Conservation (phyloP, 2,113 vertebrate species). For the Rhadina sibilatrix region DNA sequence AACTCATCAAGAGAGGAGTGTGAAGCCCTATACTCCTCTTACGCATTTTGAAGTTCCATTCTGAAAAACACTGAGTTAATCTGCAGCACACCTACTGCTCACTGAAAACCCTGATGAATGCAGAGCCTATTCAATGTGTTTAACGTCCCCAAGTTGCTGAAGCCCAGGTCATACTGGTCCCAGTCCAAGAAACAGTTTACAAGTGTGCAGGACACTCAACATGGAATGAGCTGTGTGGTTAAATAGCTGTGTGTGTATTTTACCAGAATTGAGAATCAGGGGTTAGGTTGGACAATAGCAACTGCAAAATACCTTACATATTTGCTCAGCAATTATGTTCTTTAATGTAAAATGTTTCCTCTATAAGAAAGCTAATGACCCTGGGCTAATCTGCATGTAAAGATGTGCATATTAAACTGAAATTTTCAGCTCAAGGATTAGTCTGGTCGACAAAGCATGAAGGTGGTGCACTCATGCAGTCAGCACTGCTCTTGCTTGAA, state of each 20-base stretch:
- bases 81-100: background rate
- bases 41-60: background rate
- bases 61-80: background rate
- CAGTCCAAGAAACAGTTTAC: background rate
- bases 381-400: background rate
- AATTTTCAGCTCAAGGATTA: background rate
- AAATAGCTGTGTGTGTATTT: background rate
- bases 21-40: background rate
- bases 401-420: background rate
- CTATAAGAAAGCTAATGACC: background rate
- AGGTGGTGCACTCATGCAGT: background rate
- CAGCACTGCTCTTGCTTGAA: background rate
- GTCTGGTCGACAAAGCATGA: background rate
- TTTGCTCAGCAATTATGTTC: background rate
- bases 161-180: background rate
- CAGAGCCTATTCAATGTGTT: background rate
- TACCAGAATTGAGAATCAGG: background rate
- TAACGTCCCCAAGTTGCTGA: background rate
- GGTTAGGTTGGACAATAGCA: background rate
- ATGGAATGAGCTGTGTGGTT: background rate
- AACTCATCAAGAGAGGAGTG: background rate
- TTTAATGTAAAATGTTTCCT: background rate
- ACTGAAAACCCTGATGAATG: background rate
- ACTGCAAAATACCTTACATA: constrained; percentile 16
- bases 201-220: background rate